Base-by-base conservation (phyloP, 2,888 invertebrate genomes). In the Arenicola marina region DNA sequence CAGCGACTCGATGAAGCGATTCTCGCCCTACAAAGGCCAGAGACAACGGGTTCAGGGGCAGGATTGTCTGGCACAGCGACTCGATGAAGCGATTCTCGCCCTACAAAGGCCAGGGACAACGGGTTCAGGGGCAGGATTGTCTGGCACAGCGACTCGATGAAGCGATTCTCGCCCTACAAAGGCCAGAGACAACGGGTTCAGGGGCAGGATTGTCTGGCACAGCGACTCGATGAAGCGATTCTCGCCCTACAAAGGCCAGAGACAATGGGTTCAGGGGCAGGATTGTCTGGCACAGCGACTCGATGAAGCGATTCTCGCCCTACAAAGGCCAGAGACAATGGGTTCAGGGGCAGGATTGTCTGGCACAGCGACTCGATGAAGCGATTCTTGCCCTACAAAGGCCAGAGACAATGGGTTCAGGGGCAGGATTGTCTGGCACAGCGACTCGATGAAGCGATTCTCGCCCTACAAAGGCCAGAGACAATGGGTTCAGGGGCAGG, bases 51-150 rank as follows among this genome's bases (percentile, higher is more conserved):
- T n/a, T n/a, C n/a, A n/a, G n/a, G n/a, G n/a, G n/a, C n/a, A n/a
- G n/a, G n/a, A n/a, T n/a, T n/a, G 81, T 81, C 70, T 82, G 82
- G 58, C 83, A 82, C 28, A 83, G 73, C 0, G 82, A 82, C 71
- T 83, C 82, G 3, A 83, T 82, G 66, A 82, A 81, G 71, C 80
- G 78, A 68, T 83, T 83, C 63, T 83, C 83, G n/a, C 82, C 82
- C 80, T 80, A 66, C 1, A 59, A 34, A 11, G 24, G 26, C 18
- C 24, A 48, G 11, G 7, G 38, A 18, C 11, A 38, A 15, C 11
- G 11, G 38, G 18, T n/a, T n/a, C n/a, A n/a, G n/a, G n/a, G n/a
- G n/a, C n/a, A n/a, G n/a, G n/a, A n/a, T n/a, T n/a, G 81, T 81
- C 70, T 82, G 82, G 58, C 83, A 82, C 28, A 83, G 73, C 0